These are phyloP conservation scores for Motacilla tschutschensis DNA, from an alignment of 2,113 vertebrate genomes.

Conservation along the genomic window DNA sequence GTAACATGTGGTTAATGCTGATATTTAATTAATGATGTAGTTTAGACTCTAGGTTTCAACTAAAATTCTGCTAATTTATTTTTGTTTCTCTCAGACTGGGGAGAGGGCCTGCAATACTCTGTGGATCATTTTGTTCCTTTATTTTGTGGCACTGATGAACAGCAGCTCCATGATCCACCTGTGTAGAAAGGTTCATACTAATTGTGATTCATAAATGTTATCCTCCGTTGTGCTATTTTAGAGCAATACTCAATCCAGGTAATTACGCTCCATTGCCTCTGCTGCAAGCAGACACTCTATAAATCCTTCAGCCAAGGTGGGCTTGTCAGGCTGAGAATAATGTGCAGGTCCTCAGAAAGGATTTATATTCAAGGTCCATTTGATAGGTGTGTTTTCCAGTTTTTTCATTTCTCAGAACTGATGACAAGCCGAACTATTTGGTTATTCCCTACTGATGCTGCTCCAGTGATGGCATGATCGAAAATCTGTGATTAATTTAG, in stretches of 20 bases:
- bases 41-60: neutral
- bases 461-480: constrained; percentile 63
- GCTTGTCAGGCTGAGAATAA: constrained; percentile 64
- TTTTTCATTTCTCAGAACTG: constrained; percentile 68
- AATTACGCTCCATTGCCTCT: constrained; percentile 55
- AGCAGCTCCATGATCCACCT: constrained; percentile 5
- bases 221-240: constrained; percentile 42
- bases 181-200: constrained; percentile 15
- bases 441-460: constrained; percentile 60
- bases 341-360: constrained; percentile 46
- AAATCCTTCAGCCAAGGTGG: constrained; percentile 66
- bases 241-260: constrained; percentile 46
- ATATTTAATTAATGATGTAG: neutral
- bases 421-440: constrained; percentile 60
- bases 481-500: constrained; percentile 72
- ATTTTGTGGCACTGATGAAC: neutral
- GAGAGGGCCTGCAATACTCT: neutral
- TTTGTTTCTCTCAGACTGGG: neutral
- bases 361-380: constrained; percentile 66
- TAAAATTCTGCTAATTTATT: neutral
- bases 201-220: constrained; percentile 68
- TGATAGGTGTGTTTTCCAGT: constrained; percentile 48
- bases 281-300: constrained; percentile 46
- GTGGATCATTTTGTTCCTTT: neutral
- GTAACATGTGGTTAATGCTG: neutral